Conservation (phyloP, 2,888 invertebrate genomes). For the Dryadula phaetusa region DNA sequence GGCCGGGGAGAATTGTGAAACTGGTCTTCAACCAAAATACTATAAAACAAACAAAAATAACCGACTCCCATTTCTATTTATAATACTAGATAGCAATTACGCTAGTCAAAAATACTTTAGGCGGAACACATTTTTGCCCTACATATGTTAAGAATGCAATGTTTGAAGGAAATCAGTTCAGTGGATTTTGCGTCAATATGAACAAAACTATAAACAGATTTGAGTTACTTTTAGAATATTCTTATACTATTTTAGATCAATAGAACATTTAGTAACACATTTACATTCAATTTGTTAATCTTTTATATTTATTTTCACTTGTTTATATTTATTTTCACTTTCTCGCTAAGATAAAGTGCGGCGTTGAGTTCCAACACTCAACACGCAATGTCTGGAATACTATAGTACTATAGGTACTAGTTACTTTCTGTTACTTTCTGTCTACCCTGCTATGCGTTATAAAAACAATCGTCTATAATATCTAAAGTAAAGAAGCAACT, state of each 20-base stretch:
- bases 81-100: background rate
- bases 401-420: too few relatives aligned
- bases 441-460: too few relatives aligned
- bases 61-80: background rate
- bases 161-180: conserved; percentile 13
- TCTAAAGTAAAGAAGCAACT: too few relatives aligned
- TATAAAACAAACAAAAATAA: background rate
- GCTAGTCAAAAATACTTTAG: conserved; percentile 5
- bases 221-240: background rate
- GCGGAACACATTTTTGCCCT: background rate
- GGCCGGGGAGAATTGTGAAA: background rate
- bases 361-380: too few relatives aligned
- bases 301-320: too few relatives aligned
- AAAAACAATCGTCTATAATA: too few relatives aligned
- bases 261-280: too few relatives aligned
- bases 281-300: too few relatives aligned
- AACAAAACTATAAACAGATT: background rate
- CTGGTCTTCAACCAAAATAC: background rate
- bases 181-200: conserved; percentile 17
- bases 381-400: too few relatives aligned
- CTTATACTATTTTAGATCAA: background rate
- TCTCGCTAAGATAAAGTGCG: too few relatives aligned
- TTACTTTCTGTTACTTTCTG: too few relatives aligned
- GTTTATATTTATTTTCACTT: too few relatives aligned
- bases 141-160: conserved; percentile 12